Evolutionary conservation across 2,113 vertebrate genomes (phyloP).

Genomic region (Athene noctua): DNA sequence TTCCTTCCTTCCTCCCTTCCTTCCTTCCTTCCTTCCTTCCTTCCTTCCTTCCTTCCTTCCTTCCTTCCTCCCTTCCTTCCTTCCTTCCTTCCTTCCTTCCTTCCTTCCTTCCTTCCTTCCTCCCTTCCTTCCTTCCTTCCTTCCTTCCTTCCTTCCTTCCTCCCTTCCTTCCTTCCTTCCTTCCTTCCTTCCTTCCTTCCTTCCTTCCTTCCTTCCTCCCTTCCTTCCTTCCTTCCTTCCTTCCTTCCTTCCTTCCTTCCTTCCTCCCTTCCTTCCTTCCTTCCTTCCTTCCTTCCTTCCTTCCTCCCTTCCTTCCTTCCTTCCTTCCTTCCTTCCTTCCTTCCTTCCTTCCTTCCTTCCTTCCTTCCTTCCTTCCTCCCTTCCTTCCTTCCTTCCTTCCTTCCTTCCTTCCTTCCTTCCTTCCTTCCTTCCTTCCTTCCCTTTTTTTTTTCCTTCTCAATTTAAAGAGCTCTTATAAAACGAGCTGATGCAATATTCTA

Average conservation of each 20-base stretch:
- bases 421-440: neutral
- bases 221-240: neutral
- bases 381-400: neutral
- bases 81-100: neutral
- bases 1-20: neutral
- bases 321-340: neutral
- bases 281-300: neutral
- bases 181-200: neutral
- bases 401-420: neutral
- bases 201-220: neutral
- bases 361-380: neutral
- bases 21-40: neutral
- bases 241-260: neutral
- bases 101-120: neutral
- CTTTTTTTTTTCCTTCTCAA: neutral
- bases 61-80: neutral
- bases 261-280: neutral
- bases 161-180: neutral
- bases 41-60: neutral
- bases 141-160: neutral
- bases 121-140: neutral
- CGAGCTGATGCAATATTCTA: neutral
- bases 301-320: neutral
- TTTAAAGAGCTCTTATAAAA: slow-evolving; percentile 31
- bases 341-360: neutral